These are phyloP conservation scores for Drosophila nr. perissopoda DNA, from an alignment of 2,888 invertebrate genomes.

Conservation along the genomic window DNA sequence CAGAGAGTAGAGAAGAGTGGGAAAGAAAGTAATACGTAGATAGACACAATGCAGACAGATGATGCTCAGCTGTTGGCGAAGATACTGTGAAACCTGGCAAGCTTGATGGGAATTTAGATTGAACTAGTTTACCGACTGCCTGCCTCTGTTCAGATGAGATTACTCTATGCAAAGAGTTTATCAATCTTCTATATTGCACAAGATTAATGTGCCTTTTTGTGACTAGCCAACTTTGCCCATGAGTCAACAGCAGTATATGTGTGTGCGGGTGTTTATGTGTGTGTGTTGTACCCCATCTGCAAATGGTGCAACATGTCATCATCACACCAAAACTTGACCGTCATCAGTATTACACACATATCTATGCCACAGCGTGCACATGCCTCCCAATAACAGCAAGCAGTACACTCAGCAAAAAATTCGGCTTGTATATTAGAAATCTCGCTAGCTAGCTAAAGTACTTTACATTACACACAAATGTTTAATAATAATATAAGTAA, in stretches of 20 bases:
- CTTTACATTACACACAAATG: too few species aligned
- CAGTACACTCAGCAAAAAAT: background rate
- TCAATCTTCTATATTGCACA: background rate
- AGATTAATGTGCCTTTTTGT: background rate
- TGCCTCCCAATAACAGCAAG: background rate
- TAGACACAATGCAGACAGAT: constrained; percentile 1
- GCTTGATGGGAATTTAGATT: background rate
- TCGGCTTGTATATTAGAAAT: too few species aligned
- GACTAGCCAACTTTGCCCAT: background rate
- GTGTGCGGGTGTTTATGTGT: constrained; percentile 18
- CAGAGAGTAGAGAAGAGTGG: background rate
- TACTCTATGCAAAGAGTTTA: background rate
- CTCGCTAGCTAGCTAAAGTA: too few species aligned
- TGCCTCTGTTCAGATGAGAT: background rate
- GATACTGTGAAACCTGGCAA: background rate
- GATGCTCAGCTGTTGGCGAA: constrained; percentile 41
- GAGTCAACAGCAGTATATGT: constrained; percentile 20
- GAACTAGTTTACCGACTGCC: background rate
- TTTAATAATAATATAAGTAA: too few species aligned
- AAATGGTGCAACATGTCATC: constrained; percentile 31
- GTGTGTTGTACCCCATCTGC: constrained; percentile 7
- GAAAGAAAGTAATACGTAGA: background rate
- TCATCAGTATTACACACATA: constrained; percentile 14
- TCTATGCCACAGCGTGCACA: constrained; percentile 15
- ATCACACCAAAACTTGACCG: constrained; percentile 33